These are phyloP conservation scores for Phymorhynchus buccinoides DNA, from an alignment of 1,140 invertebrate genomes.

Conservation along the genomic window DNA sequence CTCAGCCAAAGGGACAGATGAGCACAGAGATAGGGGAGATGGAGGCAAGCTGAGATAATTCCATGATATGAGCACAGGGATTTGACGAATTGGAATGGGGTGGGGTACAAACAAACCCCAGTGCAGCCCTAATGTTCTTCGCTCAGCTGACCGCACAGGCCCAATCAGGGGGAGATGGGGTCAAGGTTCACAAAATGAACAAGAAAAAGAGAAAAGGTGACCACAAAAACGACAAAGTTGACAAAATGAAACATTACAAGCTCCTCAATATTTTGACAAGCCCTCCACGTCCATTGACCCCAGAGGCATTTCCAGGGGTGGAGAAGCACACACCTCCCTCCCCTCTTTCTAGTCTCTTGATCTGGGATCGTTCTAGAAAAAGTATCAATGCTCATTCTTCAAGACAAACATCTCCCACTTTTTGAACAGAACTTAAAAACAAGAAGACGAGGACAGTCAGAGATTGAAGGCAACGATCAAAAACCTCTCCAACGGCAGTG, in stretches of 20 bases:
- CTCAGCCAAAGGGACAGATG: too few species aligned
- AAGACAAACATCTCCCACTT: not conserved
- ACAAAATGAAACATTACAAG: not conserved
- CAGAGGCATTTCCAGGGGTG: not conserved
- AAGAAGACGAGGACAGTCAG: not conserved
- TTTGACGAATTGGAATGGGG: too few species aligned
- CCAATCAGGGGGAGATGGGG: too few species aligned
- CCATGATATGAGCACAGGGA: too few species aligned
- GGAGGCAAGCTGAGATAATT: too few species aligned
- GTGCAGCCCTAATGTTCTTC: too few species aligned
- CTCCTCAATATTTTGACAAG: slow-evolving; percentile 10
- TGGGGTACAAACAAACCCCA: too few species aligned
- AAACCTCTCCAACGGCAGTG: not conserved
- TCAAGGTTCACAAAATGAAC: too few species aligned
- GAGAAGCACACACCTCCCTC: not conserved
- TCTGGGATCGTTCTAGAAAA: not conserved
- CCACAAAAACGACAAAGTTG: too few species aligned
- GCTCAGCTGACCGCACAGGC: too few species aligned
- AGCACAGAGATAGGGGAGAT: too few species aligned
- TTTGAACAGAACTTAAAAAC: not conserved
- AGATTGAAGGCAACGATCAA: slow-evolving; percentile 1
- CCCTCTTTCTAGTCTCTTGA: not conserved
- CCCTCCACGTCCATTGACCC: not conserved
- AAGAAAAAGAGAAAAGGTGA: not conserved
- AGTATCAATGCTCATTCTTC: not conserved